Evolutionary conservation across 2,888 invertebrate species (phyloP), one percentile per base, ranked within the genome.

Genomic region (Epinotia ramella): DNA sequence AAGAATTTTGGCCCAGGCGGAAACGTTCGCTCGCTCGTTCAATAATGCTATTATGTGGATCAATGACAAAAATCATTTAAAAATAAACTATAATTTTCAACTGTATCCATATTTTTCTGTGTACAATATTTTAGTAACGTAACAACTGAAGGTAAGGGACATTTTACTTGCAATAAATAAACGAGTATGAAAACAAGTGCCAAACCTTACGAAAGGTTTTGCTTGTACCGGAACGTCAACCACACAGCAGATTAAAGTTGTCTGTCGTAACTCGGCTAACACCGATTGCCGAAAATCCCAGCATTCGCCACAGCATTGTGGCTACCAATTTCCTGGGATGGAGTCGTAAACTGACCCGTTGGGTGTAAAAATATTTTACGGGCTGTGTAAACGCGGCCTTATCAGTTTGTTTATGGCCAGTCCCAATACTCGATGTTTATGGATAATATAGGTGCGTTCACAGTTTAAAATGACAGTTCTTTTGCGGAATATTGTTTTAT

Each of bases 321-420:
- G 79, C 77, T 79, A 79, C 82, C 80, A 84, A 83, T 84, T 82
- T 85, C 82, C 81, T 78, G 80, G 81, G 73, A 77, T 76, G 28
- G 66, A 71, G 77, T 80, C 84, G 82, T 86, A 85, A 86, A 85
- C 69, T 79, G 81, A 80, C 80, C 77, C 68, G 65, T 16, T 18
- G 72, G 59, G 56, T 65, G 63, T 77, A 77, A 77, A 77, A 71
- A 77, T 77, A 77, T 68, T 77, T 77, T 77, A 77, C 70, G 57
- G 74, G 13, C 49, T 0, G 40, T 71, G 68, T 74, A 75, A 49
- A 77, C 77, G 46, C 63, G 65, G 59, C 77, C 77, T 77, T 77
- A 77, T 77, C 77, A 67, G 65, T 20, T 63, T 62, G 75, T 77
- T 72, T 77, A 77, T 46, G 49, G 63, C 49, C 69, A 59, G 69